phyloP scores from a whole-genome alignment of 30 jellyfish, hydroid and myxozoan species.

The Cassiopea andromeda region DNA sequence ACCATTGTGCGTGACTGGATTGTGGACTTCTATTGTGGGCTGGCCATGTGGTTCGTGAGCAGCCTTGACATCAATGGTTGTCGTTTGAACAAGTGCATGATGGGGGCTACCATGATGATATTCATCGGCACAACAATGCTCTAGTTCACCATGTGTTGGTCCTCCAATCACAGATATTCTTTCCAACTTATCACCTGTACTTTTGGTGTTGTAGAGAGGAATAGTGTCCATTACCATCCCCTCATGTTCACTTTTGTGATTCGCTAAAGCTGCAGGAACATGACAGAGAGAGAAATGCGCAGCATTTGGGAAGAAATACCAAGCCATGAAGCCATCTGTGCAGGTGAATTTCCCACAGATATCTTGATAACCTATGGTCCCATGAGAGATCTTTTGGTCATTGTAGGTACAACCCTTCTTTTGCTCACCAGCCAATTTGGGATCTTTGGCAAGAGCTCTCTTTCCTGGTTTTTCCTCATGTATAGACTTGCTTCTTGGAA shows the following conservation, averaged over 20 bases:
- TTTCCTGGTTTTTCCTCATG: constrained; percentile 42
- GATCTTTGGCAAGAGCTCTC: constrained; percentile 62
- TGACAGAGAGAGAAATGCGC: constrained; percentile 47
- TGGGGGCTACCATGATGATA: constrained; percentile 50
- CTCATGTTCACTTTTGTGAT: constrained; percentile 15
- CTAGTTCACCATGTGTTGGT: constrained; percentile 68
- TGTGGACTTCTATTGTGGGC: constrained; percentile 68
- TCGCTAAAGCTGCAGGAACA: constrained; percentile 55
- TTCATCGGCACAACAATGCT: constrained; percentile 50
- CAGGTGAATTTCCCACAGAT: constrained; percentile 70
- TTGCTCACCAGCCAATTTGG: constrained; percentile 57
- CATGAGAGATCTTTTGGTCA: constrained; percentile 64
- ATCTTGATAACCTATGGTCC: constrained; percentile 71
- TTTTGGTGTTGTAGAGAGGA: constrained; percentile 55
- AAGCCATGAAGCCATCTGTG: constrained; percentile 78
- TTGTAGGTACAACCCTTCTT: constrained; percentile 59
- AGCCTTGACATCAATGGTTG: constrained; percentile 71
- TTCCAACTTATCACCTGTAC: constrained; percentile 76
- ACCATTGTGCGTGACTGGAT: constrained; percentile 62
- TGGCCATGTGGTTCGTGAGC: constrained; percentile 73
- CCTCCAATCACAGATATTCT: constrained; percentile 75
- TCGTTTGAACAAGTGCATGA: constrained; percentile 60
- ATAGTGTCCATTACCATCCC: constrained; percentile 59
- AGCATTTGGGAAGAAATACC: constrained; percentile 75
- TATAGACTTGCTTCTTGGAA: constrained; percentile 11